These are phyloP conservation scores for Dallia pectoralis DNA, from an alignment of 2,797 vertebrate genomes.

Conservation along the genomic window DNA sequence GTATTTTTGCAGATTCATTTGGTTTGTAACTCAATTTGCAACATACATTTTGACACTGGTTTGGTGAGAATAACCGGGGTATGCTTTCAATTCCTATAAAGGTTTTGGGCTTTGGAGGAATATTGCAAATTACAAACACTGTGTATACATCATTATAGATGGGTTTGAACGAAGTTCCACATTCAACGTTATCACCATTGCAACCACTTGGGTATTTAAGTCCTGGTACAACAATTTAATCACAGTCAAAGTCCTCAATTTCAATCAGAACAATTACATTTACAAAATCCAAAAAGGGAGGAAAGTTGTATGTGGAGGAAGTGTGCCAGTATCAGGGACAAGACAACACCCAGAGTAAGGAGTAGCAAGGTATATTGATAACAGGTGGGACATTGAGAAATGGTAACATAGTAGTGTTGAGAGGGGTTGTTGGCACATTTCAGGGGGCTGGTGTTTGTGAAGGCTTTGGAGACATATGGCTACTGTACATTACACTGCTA, in stretches of 20 bases:
- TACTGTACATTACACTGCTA: not conserved
- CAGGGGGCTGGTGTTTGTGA: not conserved
- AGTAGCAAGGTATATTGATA: not conserved
- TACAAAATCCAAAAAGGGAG: conserved; percentile 7
- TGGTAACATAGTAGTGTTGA: not conserved
- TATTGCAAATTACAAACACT: too few relatives aligned
- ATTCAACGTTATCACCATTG: too few relatives aligned
- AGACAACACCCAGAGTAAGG: not conserved
- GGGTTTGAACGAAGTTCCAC: not conserved
- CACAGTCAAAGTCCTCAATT: not conserved
- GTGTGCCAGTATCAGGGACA: not conserved
- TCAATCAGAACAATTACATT: not conserved
- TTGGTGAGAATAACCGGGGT: too few relatives aligned
- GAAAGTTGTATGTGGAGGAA: not conserved
- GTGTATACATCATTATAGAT: too few relatives aligned
- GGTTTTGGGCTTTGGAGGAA: too few relatives aligned
- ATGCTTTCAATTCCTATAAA: too few relatives aligned
- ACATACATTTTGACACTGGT: too few relatives aligned
- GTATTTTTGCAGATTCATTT: too few relatives aligned
- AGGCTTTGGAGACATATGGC: not conserved
- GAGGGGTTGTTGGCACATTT: not conserved
- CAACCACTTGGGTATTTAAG: not conserved
- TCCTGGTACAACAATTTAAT: not conserved
- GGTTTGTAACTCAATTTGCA: too few relatives aligned
- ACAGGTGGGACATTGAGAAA: not conserved